Base-by-base conservation (phyloP, 2,113 vertebrate species). In the Apus apus region DNA sequence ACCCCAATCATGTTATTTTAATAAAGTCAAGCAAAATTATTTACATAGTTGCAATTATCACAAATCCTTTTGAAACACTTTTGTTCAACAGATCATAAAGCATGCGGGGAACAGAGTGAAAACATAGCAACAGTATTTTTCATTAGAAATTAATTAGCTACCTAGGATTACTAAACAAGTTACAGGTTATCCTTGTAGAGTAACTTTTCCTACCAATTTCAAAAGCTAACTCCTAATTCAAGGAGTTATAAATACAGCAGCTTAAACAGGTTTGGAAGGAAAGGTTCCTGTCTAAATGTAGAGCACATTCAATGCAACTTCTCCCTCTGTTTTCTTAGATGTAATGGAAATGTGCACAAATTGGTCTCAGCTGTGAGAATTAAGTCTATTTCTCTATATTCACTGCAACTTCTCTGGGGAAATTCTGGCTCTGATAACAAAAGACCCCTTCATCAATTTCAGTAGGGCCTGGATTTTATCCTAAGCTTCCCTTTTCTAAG, bases 181-280 rank as follows among this genome's bases (percentile, higher is more conserved):
- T 92, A 70, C 27, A 91, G 66, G 43, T 85, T 94, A 93, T 92
- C 26, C 82, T 81, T 43, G 27, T 9, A 46, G 14, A 91, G 51
- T 81, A 96, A 82, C 18, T 91, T 88, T 93, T 96, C 60, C 77
- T 72, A 45, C 25, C 40, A 62, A 85, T 43, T 29, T 88, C 40
- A 96, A 91, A 94, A 90, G 36, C 80, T 87, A 89, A 89, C 68
- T 91, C 65, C n/a, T 61, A 95, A 91, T 88, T 93, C 88, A 91
- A 92, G 92, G 40, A 87, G 46, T 94, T 89, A 79, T 80, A 93
- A 93, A 88, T 64, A 96, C 15, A 84, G 36, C 78, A 79, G 57
- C 45, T 66, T 74, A 90, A 91, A 71, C 77, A 53, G 3, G 3
- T 89, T 58, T 95, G 77, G 56, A 93, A 83, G 27, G 9, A 92